phyloP scores from a whole-genome alignment of 2,797 vertebrate genomes.

The Arrhamphus sclerolepis region DNA sequence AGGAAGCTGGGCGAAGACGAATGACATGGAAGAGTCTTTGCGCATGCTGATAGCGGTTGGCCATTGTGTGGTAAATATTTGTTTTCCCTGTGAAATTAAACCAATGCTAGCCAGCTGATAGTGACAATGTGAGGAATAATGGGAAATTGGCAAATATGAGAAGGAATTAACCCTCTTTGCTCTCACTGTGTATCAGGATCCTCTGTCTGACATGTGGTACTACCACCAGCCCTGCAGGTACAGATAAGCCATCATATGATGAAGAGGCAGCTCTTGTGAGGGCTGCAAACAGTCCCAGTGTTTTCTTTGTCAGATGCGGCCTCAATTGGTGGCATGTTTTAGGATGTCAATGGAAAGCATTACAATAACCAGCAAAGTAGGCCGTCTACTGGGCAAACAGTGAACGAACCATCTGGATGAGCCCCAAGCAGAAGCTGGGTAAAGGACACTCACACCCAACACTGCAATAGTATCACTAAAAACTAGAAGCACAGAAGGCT shows the following conservation, averaged over 20 bases:
- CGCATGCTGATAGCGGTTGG: slow-evolving; percentile 13
- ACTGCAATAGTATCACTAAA: slow-evolving; percentile 35
- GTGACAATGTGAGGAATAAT: slow-evolving; percentile 39
- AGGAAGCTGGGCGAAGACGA: slow-evolving; percentile 47
- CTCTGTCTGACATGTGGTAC: slow-evolving; percentile 36
- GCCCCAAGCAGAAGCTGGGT: slow-evolving; percentile 42
- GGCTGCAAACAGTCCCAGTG: slow-evolving; percentile 9
- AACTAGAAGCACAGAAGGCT: slow-evolving; percentile 25
- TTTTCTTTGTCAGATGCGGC: slow-evolving; percentile 16
- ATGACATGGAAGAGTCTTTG: slow-evolving; percentile 21
- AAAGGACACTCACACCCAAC: slow-evolving; percentile 47
- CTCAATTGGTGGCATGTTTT: slow-evolving; percentile 41
- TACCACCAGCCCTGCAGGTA: slow-evolving; percentile 30
- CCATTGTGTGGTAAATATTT: slow-evolving; percentile 37
- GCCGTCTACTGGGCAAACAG: slow-evolving; percentile 71
- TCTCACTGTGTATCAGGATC: slow-evolving; percentile 31
- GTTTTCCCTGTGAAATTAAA: slow-evolving; percentile 72
- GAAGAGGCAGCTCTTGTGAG: slow-evolving; percentile 11
- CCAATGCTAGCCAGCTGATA: slow-evolving; percentile 58
- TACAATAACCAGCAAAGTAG: slow-evolving; percentile 40
- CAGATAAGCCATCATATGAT: slow-evolving; percentile 20
- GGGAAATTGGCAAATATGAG: slow-evolving; percentile 56
- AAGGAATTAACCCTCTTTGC: slow-evolving; percentile 55
- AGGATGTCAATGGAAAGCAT: slow-evolving; percentile 49
- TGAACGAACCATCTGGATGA: slow-evolving; percentile 62